Evolutionary conservation across 2,797 vertebrate genomes (phyloP).

Genomic region (Aratinga solstitialis): DNA sequence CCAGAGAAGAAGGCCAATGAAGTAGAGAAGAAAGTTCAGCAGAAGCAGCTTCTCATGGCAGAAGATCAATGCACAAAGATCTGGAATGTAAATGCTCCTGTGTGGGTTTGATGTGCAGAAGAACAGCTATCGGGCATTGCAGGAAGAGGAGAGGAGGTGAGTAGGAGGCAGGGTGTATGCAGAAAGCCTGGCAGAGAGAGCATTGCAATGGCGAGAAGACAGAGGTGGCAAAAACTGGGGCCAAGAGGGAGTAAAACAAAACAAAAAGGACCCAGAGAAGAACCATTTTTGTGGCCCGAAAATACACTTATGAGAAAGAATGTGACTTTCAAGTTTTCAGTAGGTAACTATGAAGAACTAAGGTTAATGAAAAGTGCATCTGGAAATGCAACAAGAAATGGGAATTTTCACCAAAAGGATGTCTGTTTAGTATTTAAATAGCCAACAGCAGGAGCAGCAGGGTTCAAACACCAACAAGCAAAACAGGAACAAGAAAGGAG

Average conservation of each 20-base stretch:
- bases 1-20: neutral
- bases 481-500: neutral
- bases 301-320: neutral
- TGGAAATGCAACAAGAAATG: neutral
- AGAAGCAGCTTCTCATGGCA: neutral
- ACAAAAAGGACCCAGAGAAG: neutral
- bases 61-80: neutral
- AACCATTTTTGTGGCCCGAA: neutral
- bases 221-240: neutral
- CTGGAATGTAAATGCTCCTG: neutral
- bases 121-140: neutral
- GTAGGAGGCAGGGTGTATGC: neutral
- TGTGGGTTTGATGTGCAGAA: neutral
- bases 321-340: neutral
- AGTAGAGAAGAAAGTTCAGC: neutral
- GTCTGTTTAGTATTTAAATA: neutral
- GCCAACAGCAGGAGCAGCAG: neutral
- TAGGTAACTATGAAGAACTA: neutral
- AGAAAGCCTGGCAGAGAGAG: neutral
- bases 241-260: neutral
- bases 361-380: neutral
- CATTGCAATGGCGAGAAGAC: neutral
- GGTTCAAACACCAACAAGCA: neutral
- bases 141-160: neutral
- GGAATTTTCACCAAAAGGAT: neutral